These are phyloP conservation scores for Echiichthys vipera DNA, from an alignment of 2,797 vertebrate species.

Conservation along the genomic window DNA sequence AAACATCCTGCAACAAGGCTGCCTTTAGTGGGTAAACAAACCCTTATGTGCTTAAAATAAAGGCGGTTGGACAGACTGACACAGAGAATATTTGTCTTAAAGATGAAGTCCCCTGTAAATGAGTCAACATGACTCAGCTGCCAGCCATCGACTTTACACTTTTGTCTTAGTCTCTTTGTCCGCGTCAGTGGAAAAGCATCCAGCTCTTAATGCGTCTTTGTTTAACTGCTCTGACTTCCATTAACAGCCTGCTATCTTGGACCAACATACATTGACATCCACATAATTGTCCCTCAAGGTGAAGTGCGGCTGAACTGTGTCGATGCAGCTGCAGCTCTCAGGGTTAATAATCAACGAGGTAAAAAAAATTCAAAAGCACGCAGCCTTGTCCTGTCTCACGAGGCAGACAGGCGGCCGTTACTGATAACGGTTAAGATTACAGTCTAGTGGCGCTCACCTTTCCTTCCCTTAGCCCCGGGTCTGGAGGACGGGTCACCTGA, in stretches of 20 bases:
- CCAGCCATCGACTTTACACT: background rate
- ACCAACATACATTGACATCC: background rate
- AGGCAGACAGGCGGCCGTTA: background rate
- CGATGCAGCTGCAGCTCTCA: constrained; percentile 4
- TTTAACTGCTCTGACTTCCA: constrained; percentile 20
- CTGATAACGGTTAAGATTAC: constrained; percentile 20
- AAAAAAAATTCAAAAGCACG: constrained; percentile 48
- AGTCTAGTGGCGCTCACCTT: background rate
- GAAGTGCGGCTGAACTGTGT: background rate
- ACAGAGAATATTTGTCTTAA: no score
- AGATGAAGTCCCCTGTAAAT: background rate
- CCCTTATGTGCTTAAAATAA: no score
- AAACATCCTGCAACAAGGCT: no score
- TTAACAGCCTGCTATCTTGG: constrained; percentile 9
- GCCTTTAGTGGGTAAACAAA: no score
- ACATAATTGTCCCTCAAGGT: constrained; percentile 3
- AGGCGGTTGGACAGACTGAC: no score
- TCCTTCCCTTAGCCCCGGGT: constrained; percentile 84
- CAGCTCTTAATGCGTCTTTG: constrained; percentile 9
- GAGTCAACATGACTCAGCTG: background rate
- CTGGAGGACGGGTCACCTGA: constrained; percentile 86
- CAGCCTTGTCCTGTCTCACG: constrained; percentile 1
- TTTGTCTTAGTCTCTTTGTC: background rate
- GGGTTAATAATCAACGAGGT: constrained; percentile 40
- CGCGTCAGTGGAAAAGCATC: background rate